Evolutionary conservation across 1,140 invertebrate genomes (phyloP).

Genomic region (Sinonovacula constricta): DNA sequence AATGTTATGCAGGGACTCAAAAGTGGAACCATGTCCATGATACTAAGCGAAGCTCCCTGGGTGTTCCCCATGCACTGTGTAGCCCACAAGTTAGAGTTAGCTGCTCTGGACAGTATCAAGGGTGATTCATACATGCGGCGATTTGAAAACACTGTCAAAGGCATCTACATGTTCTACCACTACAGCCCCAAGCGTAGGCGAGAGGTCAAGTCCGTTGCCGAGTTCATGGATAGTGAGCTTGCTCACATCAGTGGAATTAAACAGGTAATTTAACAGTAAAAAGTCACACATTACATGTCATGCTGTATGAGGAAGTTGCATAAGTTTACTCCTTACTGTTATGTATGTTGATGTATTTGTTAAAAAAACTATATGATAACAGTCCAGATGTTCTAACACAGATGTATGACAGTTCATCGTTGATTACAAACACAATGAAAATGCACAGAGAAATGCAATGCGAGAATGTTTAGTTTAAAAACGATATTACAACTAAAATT

Average conservation of each 20-base stretch:
- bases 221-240: background rate
- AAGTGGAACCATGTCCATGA: conserved; percentile 1
- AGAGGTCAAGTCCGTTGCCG: conserved; percentile 9
- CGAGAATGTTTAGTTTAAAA: background rate
- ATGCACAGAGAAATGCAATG: background rate
- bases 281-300: background rate
- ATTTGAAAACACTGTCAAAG: conserved; percentile 15
- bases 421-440: too few species aligned
- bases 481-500: background rate
- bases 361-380: background rate
- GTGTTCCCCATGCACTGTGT: conserved; percentile 8
- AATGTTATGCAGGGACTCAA: conserved; percentile 15
- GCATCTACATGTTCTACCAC: conserved; percentile 15
- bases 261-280: conserved; percentile 7
- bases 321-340: too few species aligned
- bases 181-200: conserved; percentile 7
- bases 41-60: conserved; percentile 2
- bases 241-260: conserved; percentile 15
- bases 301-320: too few species aligned
- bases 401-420: background rate
- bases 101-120: conserved; percentile 7
- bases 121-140: background rate
- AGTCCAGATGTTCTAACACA: background rate
- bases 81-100: conserved; percentile 27
- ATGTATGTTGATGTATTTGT: background rate